Base-by-base conservation (phyloP, 2,113 vertebrate genomes). In the Poecilia latipinna region DNA sequence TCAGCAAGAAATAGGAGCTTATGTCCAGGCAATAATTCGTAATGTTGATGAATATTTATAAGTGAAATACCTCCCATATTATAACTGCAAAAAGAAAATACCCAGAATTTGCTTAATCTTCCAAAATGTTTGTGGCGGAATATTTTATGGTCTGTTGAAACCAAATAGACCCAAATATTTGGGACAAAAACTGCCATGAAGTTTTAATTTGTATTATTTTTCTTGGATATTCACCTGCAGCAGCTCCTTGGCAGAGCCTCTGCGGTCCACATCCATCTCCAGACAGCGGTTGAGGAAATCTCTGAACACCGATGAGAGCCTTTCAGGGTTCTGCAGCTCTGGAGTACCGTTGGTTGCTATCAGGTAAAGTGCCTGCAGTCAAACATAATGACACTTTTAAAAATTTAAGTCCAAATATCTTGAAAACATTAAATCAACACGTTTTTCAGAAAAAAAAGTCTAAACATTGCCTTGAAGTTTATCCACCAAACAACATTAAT, bases 321-420 rank as follows among this genome's bases (percentile, higher is more conserved):
- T 96, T 94, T 99, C 97, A 0, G 98, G 97, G 91, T 98, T 99
- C 93, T 99, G 98, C 78, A 99, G 96, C 89, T 99, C 97, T 0
- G 98, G 98, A 0, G 98, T 99, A 74, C 98, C 98, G 0, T 99
- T 99, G 35, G 98, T 99, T 64, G 98, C 98, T 66, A 99, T 99
- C 93, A 99, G 96, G 93, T 99, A 99, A 92, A 99, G 93, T 11
- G 97, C 98, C 98, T 99, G 79, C 5, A 12, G 57, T 78, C 24
- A 74, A 63, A 75, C 3, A 65, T 7, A n/a, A 71, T 13, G 22
- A 11, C 1, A 29, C 4, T 8, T 13, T 12, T 29, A 17, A 31
- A 31, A 31, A 62, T 44, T 4, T 15, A 44, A 62, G 17, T 17
- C 13, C 5, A 17, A 62, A 62, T 28, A 17, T 62, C 31, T 62